Evolutionary conservation across 2,888 invertebrate genomes (phyloP).

Genomic region (Xestobium rufovillosum): DNA sequence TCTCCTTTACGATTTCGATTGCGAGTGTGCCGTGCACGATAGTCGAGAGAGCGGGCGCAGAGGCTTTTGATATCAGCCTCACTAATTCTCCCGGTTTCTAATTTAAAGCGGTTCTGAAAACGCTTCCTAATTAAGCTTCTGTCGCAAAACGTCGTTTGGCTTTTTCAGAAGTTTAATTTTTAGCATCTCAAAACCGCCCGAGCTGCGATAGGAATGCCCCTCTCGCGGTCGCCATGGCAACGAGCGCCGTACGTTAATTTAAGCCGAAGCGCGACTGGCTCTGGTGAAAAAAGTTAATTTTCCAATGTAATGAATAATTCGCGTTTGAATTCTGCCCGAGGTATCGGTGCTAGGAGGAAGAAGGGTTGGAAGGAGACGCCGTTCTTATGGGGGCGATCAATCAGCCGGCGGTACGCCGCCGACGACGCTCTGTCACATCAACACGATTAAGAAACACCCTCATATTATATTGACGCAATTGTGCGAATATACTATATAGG

Average conservation of each 20-base stretch:
- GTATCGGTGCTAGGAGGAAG: constrained; percentile 32
- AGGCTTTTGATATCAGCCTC: constrained; percentile 16
- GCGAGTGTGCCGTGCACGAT: too few relatives aligned
- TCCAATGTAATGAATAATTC: constrained; percentile 41
- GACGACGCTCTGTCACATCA: constrained; percentile 9
- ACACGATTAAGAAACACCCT: constrained; percentile 11
- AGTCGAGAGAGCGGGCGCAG: too few relatives aligned
- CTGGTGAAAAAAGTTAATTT: constrained; percentile 39
- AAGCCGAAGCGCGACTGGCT: constrained; percentile 29
- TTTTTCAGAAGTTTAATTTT: constrained; percentile 45
- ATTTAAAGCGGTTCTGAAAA: constrained; percentile 42
- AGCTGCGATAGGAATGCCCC: constrained; percentile 29
- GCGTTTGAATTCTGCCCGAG: constrained; percentile 32
- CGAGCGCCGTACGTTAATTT: constrained; percentile 30
- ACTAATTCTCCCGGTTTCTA: constrained; percentile 40
- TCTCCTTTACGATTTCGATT: too few relatives aligned
- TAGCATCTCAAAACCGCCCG: constrained; percentile 36
- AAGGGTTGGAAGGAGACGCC: constrained; percentile 28
- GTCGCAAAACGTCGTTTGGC: constrained; percentile 45
- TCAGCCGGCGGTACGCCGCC: too few relatives aligned
- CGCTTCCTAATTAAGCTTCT: constrained; percentile 47
- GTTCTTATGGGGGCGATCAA: constrained; percentile 11
- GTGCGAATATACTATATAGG: constrained; percentile 5
- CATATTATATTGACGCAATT: constrained; percentile 16
- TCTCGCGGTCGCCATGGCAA: constrained; percentile 29